Base-by-base conservation (phyloP, 1,140 invertebrate species). In the Zaprionus lachaisei region DNA sequence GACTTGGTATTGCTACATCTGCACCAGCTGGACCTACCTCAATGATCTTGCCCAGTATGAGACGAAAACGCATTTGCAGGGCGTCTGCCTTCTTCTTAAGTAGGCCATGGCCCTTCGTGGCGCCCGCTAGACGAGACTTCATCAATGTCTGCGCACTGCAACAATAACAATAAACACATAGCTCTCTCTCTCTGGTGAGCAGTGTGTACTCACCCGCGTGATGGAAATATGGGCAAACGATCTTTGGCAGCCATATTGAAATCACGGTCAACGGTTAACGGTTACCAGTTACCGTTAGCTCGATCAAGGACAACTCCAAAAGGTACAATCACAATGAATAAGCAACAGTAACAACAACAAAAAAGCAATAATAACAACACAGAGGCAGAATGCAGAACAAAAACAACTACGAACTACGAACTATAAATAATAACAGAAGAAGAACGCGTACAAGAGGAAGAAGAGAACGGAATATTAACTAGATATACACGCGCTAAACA, bases 51-150 rank as follows among this genome's bases (percentile, higher is more conserved):
- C 97, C 96, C 55, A 99, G 94, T 94, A 99, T 99, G 94, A 96
- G 94, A 91, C 99, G 95, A 94, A 99, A 99, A 83, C 98, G 95
- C 94, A 99, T 96, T 94, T 99, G 99, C 71, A 99, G 94, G 51
- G 99, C 99, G 95, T 99, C 99, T 72, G 99, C 98, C 94, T 99
- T 99, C 94, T 99, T 99, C 94, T 99, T 99, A 57, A 99, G 94
- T 64, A 99, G 94, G 93, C 98, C 98, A 95, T 99, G 99, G 64
- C 99, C 99, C 93, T 99, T 99, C 92, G 99, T 97, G 78, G 99
- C 99, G 72, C 98, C 99, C 93, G 98, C 97, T 90, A 99, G 94
- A 86, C 99, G 96, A 72, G 95, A 94, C 92, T 97, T 97, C 95
- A 97, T 97, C 91, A 97, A 95, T 94, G 96, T 97, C 93, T 97